These are phyloP conservation scores for Oncorhynchus keta DNA, from an alignment of 2,113 vertebrate species.

Conservation along the genomic window DNA sequence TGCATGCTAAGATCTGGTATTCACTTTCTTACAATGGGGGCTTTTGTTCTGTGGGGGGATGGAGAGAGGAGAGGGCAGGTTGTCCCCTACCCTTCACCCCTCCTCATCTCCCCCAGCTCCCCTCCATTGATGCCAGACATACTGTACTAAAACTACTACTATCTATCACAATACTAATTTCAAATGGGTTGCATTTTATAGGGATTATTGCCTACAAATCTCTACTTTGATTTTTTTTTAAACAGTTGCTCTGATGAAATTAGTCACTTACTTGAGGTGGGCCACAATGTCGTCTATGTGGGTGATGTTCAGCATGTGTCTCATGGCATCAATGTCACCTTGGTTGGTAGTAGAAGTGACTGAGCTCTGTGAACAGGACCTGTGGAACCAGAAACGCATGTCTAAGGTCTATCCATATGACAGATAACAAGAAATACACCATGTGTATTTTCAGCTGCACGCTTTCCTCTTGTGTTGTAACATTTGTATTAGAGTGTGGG, in stretches of 20 bases:
- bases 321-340: slow-evolving; percentile 71
- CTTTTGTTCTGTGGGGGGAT: slow-evolving; percentile 63
- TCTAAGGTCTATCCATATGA: background rate
- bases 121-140: background rate
- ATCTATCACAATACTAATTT: too few relatives aligned
- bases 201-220: too few relatives aligned
- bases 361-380: slow-evolving; percentile 17
- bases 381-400: slow-evolving; percentile 32
- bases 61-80: slow-evolving; percentile 24
- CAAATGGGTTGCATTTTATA: background rate
- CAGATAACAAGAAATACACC: background rate
- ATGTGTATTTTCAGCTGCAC: too few relatives aligned
- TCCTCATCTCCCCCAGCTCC: background rate
- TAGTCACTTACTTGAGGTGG: slow-evolving; percentile 73
- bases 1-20: slow-evolving; percentile 50
- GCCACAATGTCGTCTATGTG: slow-evolving; percentile 76
- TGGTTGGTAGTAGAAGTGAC: slow-evolving; percentile 47
- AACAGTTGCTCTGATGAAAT: background rate
- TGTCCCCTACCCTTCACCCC: background rate
- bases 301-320: slow-evolving; percentile 74
- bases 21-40: slow-evolving; percentile 63
- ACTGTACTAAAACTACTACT: too few relatives aligned
- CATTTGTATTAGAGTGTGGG: background rate
- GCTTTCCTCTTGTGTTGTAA: background rate
- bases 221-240: background rate